Conservation (phyloP, 2,888 invertebrate species). For the Diaprepes abbreviatus region DNA sequence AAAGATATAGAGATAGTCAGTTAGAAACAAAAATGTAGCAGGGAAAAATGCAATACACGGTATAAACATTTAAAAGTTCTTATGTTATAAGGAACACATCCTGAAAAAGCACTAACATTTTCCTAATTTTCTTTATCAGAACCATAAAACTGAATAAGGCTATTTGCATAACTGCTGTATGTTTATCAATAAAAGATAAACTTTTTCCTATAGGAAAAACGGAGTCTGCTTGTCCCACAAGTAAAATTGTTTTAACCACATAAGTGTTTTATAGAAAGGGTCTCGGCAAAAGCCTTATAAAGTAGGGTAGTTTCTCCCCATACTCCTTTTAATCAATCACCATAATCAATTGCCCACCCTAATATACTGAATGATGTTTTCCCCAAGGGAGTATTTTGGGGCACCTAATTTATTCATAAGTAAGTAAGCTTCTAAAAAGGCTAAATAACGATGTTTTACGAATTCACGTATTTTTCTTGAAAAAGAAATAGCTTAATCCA, state of each 20-base stretch:
- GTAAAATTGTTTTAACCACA: slow-evolving; percentile 26
- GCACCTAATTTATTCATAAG: slow-evolving; percentile 41
- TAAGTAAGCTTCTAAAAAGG: slow-evolving; percentile 35
- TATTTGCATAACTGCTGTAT: not conserved
- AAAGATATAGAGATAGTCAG: too few relatives aligned
- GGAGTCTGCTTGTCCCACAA: slow-evolving; percentile 7
- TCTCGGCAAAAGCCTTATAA: not conserved
- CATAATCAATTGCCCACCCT: slow-evolving; percentile 43
- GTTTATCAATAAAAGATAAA: slow-evolving; percentile 4
- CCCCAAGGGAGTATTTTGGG: slow-evolving; percentile 15
- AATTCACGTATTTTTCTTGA: slow-evolving; percentile 27
- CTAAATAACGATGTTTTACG: slow-evolving; percentile 39
- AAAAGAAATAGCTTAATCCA: slow-evolving; percentile 36
- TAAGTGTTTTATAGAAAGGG: slow-evolving; percentile 25
- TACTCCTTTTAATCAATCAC: slow-evolving; percentile 40
- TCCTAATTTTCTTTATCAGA: slow-evolving; percentile 1
- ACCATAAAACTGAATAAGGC: not conserved
- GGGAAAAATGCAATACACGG: too few relatives aligned
- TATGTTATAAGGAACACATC: too few relatives aligned
- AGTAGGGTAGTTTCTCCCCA: slow-evolving; percentile 22
- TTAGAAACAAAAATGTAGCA: too few relatives aligned
- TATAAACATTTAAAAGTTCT: too few relatives aligned
- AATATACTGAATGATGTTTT: slow-evolving; percentile 43
- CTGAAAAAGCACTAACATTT: not conserved
- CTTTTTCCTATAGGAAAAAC: not conserved